A percentile compares a stretch with the other conserved stretches of the same genome.
These are phyloP conservation scores for Fabriciana adippe DNA, from an alignment of 2,888 invertebrate species.

Conservation along the genomic window DNA sequence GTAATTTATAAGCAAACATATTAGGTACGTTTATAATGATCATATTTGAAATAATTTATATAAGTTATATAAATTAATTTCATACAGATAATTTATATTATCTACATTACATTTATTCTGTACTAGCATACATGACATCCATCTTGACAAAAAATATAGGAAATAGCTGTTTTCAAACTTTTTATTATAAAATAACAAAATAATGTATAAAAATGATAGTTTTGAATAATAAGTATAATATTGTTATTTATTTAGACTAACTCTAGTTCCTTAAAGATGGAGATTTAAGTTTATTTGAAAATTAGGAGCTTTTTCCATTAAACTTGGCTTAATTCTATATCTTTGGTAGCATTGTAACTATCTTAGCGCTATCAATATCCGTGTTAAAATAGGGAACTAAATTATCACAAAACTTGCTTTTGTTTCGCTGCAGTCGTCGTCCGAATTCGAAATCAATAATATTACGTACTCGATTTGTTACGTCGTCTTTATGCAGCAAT, in stretches of 20 bases:
- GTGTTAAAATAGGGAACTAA: slow-evolving; percentile 66
- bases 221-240: neutral
- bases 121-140: neutral
- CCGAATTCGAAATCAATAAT: slow-evolving; percentile 67
- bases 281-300: neutral
- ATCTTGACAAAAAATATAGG: neutral
- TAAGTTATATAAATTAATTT: too few species aligned
- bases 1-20: too few species aligned
- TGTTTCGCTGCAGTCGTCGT: slow-evolving; percentile 74
- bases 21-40: too few species aligned
- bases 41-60: too few species aligned
- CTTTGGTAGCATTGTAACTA: slow-evolving; percentile 34
- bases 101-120: slow-evolving; percentile 1
- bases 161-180: slow-evolving; percentile 1
- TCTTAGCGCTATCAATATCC: slow-evolving; percentile 53
- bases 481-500: slow-evolving; percentile 79
- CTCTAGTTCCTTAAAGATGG: neutral
- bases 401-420: slow-evolving; percentile 53
- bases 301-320: neutral
- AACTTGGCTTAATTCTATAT: neutral
- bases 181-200: neutral
- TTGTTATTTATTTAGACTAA: neutral
- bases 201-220: neutral
- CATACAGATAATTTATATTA: neutral
- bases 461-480: slow-evolving; percentile 77